Evolutionary conservation across 2,797 vertebrate species (phyloP).

Genomic region (Poecile montanus): DNA sequence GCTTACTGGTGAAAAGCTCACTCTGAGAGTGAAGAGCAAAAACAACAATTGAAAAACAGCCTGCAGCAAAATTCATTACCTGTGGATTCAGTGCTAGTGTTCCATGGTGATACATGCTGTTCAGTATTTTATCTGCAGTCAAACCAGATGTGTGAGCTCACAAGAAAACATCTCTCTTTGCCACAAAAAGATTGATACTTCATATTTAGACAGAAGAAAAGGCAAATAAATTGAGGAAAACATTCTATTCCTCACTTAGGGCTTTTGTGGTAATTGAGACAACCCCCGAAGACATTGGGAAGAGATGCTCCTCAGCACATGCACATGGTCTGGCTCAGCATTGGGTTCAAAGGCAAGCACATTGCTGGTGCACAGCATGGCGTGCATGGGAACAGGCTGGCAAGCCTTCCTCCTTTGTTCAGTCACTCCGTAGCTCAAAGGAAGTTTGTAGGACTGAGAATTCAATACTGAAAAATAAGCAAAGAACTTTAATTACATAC

Average conservation of each 20-base stretch:
- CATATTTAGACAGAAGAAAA: slow-evolving; percentile 6
- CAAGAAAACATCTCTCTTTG: not conserved
- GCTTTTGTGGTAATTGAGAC: slow-evolving; percentile 24
- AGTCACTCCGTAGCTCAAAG: slow-evolving; percentile 9
- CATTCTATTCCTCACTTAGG: not conserved
- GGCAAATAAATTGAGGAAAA: not conserved
- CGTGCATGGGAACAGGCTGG: slow-evolving; percentile 6
- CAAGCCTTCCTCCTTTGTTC: slow-evolving; percentile 49
- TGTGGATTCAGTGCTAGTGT: slow-evolving; percentile 64
- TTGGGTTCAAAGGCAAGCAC: not conserved
- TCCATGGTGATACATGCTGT: slow-evolving; percentile 23
- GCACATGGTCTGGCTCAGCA: not conserved
- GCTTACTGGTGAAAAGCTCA: slow-evolving; percentile 44
- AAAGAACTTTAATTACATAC: slow-evolving; percentile 34
- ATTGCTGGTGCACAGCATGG: slow-evolving; percentile 31
- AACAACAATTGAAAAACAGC: slow-evolving; percentile 65
- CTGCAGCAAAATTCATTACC: slow-evolving; percentile 73
- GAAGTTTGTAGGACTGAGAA: slow-evolving; percentile 28
- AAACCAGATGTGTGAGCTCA: slow-evolving; percentile 6
- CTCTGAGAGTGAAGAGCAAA: slow-evolving; percentile 39
- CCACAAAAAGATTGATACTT: not conserved
- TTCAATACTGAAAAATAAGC: slow-evolving; percentile 35
- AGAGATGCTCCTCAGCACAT: not conserved
- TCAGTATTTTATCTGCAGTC: slow-evolving; percentile 70
- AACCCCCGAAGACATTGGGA: not conserved